Evolutionary conservation across 2,888 invertebrate species (phyloP).

Genomic region (Sclerodermus sp.): DNA sequence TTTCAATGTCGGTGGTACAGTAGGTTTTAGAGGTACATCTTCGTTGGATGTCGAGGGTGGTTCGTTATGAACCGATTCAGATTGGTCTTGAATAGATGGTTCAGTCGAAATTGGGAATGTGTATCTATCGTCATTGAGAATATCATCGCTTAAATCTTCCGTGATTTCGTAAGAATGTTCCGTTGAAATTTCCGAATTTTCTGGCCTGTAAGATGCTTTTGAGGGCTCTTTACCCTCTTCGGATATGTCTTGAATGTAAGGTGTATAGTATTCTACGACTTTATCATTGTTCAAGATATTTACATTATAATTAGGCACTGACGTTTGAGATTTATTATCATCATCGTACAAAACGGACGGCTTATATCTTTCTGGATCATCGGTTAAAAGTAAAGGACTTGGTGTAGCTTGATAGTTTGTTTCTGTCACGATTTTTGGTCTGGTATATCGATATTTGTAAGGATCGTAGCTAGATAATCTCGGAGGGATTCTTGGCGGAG

Average conservation of each 20-base stretch:
- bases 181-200: slow-evolving; percentile 14
- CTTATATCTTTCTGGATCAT: slow-evolving; percentile 29
- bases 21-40: slow-evolving; percentile 23
- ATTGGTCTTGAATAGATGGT: slow-evolving; percentile 26
- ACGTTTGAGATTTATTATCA: slow-evolving; percentile 16
- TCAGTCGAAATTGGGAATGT: slow-evolving; percentile 30
- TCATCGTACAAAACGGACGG: slow-evolving; percentile 21
- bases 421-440: slow-evolving; percentile 48
- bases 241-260: slow-evolving; percentile 36
- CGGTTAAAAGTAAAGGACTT: slow-evolving; percentile 29
- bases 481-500: slow-evolving; percentile 1
- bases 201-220: slow-evolving; percentile 18
- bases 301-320: slow-evolving; percentile 9
- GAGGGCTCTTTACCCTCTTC: slow-evolving; percentile 17
- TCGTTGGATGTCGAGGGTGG: slow-evolving; percentile 22
- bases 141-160: slow-evolving; percentile 33
- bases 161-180: slow-evolving; percentile 38
- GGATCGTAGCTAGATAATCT: slow-evolving; percentile 14
- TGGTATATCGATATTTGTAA: slow-evolving; percentile 26
- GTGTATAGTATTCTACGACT: slow-evolving; percentile 42
- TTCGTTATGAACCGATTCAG: slow-evolving; percentile 27
- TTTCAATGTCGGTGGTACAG: slow-evolving; percentile 29
- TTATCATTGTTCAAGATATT: slow-evolving; percentile 31
- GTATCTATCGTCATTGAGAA: slow-evolving; percentile 33
- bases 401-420: slow-evolving; percentile 43